Conservation (phyloP, 2,113 vertebrate species). For the Otus sunia region DNA sequence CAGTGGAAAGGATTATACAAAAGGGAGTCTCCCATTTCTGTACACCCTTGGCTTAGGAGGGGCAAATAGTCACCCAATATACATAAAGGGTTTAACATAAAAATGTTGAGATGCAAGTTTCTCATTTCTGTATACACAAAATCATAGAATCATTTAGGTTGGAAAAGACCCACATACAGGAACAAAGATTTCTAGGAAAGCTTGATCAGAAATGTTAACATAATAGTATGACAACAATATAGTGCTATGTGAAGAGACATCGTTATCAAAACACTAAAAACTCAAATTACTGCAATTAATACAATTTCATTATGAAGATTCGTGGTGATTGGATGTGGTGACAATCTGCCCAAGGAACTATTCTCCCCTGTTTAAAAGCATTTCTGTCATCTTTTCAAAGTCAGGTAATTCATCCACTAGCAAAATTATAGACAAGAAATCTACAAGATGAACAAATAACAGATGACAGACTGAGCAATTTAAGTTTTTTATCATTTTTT, state of each 20-base stretch:
- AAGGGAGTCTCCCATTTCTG: conserved; percentile 4
- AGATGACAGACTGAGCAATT: neutral
- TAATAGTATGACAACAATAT: neutral
- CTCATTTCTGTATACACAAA: neutral
- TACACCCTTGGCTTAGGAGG: neutral
- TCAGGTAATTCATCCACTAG: neutral
- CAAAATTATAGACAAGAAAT: neutral
- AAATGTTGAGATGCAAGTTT: neutral
- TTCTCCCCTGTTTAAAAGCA: neutral
- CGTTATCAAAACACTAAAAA: neutral
- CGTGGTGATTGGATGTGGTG: neutral
- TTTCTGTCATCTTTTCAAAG: neutral
- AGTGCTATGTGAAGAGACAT: neutral
- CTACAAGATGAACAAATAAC: neutral
- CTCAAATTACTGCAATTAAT: conserved; percentile 16
- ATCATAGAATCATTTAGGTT: neutral
- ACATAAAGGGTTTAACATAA: neutral
- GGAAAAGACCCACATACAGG: neutral
- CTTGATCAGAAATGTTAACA: neutral
- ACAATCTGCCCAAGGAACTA: neutral
- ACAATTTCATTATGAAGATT: neutral
- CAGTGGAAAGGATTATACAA: neutral
- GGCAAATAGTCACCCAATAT: neutral
- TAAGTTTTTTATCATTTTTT: neutral
- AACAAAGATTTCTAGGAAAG: neutral